Percentiles rank a stretch among this genome's conserved stretches.
Conservation (phyloP, 2,888 invertebrate species). For the Piscicola geometra region DNA sequence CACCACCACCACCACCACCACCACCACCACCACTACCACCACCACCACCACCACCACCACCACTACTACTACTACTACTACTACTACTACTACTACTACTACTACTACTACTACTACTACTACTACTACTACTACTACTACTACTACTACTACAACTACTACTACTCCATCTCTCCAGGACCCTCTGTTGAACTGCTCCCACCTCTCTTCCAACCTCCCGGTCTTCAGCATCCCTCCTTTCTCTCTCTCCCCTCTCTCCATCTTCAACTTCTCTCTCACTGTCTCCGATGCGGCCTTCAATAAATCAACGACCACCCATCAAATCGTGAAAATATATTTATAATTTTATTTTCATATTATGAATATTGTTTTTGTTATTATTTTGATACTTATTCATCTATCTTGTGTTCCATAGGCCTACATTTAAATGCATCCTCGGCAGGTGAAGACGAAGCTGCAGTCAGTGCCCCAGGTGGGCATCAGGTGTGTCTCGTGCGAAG, state of each 20-base stretch:
- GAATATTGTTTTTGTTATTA: background rate
- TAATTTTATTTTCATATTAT: no score
- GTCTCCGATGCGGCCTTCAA: background rate
- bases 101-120: constrained; percentile 31
- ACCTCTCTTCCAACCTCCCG: constrained; percentile 18
- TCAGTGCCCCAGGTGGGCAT: background rate
- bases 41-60: constrained; percentile 10
- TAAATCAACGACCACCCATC: background rate
- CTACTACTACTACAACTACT: constrained; percentile 34
- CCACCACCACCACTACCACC: background rate
- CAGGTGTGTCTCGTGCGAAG: no score
- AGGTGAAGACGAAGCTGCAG: background rate
- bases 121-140: constrained; percentile 34
- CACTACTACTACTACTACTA: constrained; percentile 5
- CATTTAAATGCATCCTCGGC: background rate
- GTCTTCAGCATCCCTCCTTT: constrained; percentile 25
- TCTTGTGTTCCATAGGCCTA: background rate
- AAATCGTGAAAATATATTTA: background rate
- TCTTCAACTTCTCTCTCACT: background rate
- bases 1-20: background rate
- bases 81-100: constrained; percentile 34
- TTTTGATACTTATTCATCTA: background rate
- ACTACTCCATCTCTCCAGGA: constrained; percentile 24
- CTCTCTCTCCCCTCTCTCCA: background rate
- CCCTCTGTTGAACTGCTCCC: constrained; percentile 20